These are phyloP conservation scores for Python bivittatus DNA, from an alignment of 2,113 vertebrate genomes.

Conservation along the genomic window DNA sequence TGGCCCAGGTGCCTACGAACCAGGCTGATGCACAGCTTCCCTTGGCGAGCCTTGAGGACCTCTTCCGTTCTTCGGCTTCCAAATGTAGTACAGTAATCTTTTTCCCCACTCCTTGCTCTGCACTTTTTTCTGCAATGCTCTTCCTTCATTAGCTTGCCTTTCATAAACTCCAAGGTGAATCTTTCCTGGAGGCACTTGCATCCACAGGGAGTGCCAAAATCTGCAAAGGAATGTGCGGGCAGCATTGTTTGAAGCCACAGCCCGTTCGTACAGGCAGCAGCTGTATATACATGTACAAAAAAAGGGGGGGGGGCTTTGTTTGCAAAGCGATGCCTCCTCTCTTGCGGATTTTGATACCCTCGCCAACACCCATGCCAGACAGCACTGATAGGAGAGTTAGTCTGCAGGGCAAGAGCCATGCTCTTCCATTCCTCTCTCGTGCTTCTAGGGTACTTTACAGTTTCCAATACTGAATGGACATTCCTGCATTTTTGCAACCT, in stretches of 20 bases:
- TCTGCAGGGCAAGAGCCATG: neutral
- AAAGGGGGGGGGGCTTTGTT: neutral
- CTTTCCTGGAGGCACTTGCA: neutral
- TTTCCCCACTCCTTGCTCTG: neutral
- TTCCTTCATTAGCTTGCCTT: neutral
- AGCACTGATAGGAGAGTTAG: neutral
- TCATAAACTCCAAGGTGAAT: neutral
- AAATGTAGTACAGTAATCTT: neutral
- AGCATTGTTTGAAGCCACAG: neutral
- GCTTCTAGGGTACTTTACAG: neutral
- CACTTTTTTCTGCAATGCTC: neutral
- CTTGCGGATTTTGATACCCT: neutral
- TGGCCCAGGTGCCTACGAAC: neutral
- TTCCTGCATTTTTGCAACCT: neutral
- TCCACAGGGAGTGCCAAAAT: neutral
- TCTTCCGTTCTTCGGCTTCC: neutral
- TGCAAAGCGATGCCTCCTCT: neutral
- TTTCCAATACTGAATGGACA: neutral
- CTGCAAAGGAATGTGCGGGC: neutral
- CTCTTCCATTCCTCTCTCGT: neutral
- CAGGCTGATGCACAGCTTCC: neutral
- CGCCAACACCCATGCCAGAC: neutral
- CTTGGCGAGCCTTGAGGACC: neutral
- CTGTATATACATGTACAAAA: neutral
- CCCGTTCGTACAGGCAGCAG: neutral